A percentile compares a stretch with the other conserved stretches of the same genome.
Evolutionary conservation across 2,797 vertebrate species (phyloP).

Genomic region (Phaenicophaeus curvirostris): DNA sequence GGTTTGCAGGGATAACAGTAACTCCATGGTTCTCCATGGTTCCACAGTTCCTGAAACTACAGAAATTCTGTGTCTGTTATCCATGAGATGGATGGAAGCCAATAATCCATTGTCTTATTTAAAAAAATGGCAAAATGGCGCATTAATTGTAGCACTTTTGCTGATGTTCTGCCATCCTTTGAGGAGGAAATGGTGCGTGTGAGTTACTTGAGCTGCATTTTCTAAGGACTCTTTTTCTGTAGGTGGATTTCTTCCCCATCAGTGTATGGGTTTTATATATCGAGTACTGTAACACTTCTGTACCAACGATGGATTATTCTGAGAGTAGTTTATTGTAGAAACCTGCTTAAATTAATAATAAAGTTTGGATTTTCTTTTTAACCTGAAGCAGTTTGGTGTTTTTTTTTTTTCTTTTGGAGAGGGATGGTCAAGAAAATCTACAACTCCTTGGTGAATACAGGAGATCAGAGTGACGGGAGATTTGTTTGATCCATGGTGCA

Average conservation of each 20-base stretch:
- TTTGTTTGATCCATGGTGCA: background rate
- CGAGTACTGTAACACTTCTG: background rate
- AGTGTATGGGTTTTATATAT: background rate
- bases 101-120: background rate
- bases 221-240: background rate
- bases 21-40: background rate
- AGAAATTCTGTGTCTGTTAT: background rate
- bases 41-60: background rate
- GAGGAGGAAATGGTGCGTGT: background rate
- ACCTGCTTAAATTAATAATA: background rate
- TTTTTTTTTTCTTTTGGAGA: background rate
- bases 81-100: background rate
- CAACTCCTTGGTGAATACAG: background rate
- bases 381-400: background rate
- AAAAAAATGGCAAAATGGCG: background rate
- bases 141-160: background rate
- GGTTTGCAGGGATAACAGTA: background rate
- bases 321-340: background rate
- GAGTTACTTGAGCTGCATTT: background rate
- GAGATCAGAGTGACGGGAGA: background rate
- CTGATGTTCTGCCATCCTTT: background rate
- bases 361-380: background rate
- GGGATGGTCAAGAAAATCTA: background rate
- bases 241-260: background rate
- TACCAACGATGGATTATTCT: background rate